Evolutionary conservation across 1,140 invertebrate species (phyloP).

Genomic region (Babylonia areolata): DNA sequence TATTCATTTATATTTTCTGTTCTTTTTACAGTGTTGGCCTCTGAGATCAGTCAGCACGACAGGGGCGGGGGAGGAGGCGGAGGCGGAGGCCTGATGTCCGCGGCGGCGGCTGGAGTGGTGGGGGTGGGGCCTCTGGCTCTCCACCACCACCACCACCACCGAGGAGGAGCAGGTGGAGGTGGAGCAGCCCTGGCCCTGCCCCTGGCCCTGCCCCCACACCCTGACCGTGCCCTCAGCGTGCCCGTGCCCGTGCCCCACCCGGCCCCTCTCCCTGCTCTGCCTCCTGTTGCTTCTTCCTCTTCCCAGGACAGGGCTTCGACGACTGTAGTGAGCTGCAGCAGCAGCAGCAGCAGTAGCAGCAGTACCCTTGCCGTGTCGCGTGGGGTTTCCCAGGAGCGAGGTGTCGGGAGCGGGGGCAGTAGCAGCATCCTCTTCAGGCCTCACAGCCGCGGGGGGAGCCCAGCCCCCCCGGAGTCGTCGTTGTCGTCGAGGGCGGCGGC

Average conservation of each 20-base stretch:
- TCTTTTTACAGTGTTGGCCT: constrained; percentile 3
- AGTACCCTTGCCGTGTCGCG: no score
- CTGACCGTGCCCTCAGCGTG: not conserved
- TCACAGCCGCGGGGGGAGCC: not conserved
- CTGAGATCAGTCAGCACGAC: not conserved
- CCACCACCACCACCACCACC: not conserved
- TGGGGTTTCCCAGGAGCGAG: not conserved
- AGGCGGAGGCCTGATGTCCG: not conserved
- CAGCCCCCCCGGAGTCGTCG: not conserved
- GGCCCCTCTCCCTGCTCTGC: no score
- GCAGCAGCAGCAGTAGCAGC: no score
- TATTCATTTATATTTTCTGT: no score
- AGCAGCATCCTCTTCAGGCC: not conserved
- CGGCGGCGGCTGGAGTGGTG: not conserved
- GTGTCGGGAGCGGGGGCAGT: not conserved
- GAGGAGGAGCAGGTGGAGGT: no score
- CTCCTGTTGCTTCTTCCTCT: no score
- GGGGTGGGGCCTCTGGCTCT: not conserved
- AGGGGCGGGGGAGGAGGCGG: not conserved
- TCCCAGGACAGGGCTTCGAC: no score
- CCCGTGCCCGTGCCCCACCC: not conserved
- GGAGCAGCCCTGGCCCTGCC: not conserved
- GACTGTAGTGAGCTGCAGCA: no score
- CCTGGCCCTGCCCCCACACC: not conserved
- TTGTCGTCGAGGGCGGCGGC: not conserved